A percentile compares a stretch with the other conserved stretches of the same genome.
phyloP scores from a whole-genome alignment of 2,113 vertebrate genomes.

The Ictidomys tridecemlineatus region DNA sequence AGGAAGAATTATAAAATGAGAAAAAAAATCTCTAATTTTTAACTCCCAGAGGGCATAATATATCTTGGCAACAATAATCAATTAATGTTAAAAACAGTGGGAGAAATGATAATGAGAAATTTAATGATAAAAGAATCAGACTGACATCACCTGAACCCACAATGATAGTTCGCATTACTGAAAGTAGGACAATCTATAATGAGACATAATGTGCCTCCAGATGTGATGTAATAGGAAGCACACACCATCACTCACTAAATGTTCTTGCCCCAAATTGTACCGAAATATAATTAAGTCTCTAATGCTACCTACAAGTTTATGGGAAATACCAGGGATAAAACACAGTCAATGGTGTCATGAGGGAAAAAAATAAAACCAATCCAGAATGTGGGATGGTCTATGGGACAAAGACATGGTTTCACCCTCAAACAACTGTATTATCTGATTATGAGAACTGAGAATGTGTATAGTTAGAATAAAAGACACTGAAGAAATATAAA shows the following conservation, averaged over 20 bases:
- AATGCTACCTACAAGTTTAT: background rate
- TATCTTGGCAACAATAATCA: background rate
- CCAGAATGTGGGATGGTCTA: background rate
- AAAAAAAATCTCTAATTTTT: background rate
- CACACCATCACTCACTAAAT: background rate
- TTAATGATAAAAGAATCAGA: background rate
- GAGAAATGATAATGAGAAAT: background rate
- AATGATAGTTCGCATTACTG: conserved; percentile 14
- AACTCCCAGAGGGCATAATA: background rate
- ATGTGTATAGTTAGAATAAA: background rate
- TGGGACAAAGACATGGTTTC: background rate
- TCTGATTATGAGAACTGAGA: background rate
- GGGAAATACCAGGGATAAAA: background rate
- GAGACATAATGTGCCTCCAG: background rate
- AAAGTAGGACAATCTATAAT: background rate
- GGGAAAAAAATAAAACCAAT: background rate
- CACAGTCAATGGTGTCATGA: background rate
- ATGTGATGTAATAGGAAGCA: background rate
- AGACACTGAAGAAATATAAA: background rate
- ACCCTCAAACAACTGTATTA: background rate
- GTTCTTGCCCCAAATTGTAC: background rate
- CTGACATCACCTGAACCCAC: background rate
- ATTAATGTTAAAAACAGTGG: background rate
- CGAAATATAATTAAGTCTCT: conserved; percentile 16
- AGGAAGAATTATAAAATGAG: background rate